Evolutionary conservation across 2,888 invertebrate genomes (phyloP).

Genomic region (Physocephala rufipes): DNA sequence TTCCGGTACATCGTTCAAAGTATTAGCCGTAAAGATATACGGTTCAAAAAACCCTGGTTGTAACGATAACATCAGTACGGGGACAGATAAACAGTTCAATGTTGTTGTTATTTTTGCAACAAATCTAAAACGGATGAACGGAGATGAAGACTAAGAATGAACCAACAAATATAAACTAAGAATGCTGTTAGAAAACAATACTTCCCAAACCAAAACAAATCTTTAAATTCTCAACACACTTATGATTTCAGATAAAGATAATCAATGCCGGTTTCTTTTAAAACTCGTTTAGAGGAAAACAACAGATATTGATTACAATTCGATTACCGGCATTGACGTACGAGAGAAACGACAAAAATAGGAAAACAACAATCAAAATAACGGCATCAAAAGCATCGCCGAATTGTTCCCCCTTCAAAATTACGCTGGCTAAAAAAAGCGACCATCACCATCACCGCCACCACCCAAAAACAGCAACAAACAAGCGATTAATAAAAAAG

Average conservation of each 20-base stretch:
- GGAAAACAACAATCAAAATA: background rate
- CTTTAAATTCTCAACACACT: background rate
- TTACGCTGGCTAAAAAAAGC: no score
- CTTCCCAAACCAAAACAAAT: background rate
- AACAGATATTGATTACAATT: conserved; percentile 25
- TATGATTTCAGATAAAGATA: conserved; percentile 2
- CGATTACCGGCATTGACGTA: conserved; percentile 19
- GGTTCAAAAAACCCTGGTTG: no score
- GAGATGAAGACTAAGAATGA: background rate
- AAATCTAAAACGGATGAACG: no score
- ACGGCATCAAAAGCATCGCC: background rate
- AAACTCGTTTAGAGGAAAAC: background rate
- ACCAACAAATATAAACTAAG: background rate
- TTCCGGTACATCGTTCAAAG: no score
- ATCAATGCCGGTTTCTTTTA: background rate
- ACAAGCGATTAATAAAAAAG: background rate
- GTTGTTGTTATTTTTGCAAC: no score
- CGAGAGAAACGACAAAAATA: background rate
- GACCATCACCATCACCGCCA: no score
- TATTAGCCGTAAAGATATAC: no score
- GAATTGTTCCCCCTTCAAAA: no score
- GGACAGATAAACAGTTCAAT: no score
- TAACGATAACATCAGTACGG: no score
- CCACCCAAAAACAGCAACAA: background rate
- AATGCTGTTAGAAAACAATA: background rate